Evolutionary conservation across 2,888 invertebrate genomes (phyloP), one percentile per base, ranked within the genome.

Genomic region (Hypsopygia costalis): DNA sequence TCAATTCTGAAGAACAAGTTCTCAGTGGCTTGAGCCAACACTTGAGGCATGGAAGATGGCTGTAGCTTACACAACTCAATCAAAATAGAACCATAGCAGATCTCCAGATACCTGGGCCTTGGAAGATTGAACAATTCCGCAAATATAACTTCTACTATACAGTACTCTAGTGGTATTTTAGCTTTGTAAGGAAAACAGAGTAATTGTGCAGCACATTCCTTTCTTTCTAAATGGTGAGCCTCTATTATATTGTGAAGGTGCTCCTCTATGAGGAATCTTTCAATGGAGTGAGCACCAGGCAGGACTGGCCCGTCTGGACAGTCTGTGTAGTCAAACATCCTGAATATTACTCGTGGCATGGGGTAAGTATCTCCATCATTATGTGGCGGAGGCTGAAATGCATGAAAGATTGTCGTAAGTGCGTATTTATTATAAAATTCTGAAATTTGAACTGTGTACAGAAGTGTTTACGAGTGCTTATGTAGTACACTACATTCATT

Each of bases 261-360:
- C 77, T 99, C 98, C 74, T 99, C 99, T 59, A 99, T 98, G 1
- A 99, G 91, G 80, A 98, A 99, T 44, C 99, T 90, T 77, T 99
- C 99, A 48, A 99, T 98, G 0, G 99, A 97, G 83, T 99, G 98
- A 11, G 97, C 95, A 25, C 98, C 98, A 0, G 99, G 99, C 40
- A 99, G 83, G 32, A 95, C 93, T 0, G 96, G 95, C 0, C 93
- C 96, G 75, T 98, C 98, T 0, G 98, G 98, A 58, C 98, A 98
- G 82, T 99, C 99, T 0, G 98, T 98, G 75, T 99, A 98, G 79
- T 99, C 99, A 86, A 99, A 99, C 93, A 99, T 95, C 30, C 97
- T 92, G 80, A 98, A 99, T 27, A 98, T 94, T 1, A 97, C 97
- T 70, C 94, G 93, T 0, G 99, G 99, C 91, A 98, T 94, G 0